phyloP scores from a whole-genome alignment of 2,888 invertebrate species.

The Callyntrura guangdongensis region DNA sequence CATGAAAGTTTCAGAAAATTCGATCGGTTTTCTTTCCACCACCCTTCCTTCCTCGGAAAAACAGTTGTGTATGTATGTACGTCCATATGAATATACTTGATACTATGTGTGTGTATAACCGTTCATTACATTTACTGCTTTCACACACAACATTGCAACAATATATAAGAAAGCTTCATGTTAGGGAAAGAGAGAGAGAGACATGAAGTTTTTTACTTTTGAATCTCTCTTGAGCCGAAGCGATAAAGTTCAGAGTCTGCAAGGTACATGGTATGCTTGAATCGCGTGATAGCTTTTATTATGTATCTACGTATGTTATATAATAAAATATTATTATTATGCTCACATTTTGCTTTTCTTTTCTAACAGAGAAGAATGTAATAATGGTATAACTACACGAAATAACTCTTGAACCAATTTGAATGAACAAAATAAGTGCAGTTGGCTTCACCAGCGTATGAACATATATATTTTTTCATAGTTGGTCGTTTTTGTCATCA shows the following conservation, averaged over 20 bases:
- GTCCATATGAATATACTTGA: no score
- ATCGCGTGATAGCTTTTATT: no score
- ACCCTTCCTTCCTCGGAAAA: constrained; percentile 55
- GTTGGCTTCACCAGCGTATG: not conserved
- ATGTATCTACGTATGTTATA: no score
- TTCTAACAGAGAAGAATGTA: constrained; percentile 14
- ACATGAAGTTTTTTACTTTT: constrained; percentile 23
- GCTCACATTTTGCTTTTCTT: constrained; percentile 35
- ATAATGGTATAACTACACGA: constrained; percentile 2
- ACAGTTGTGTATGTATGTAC: no score
- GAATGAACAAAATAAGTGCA: constrained; percentile 1
- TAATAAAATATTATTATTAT: constrained; percentile 21
- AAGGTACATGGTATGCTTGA: not conserved
- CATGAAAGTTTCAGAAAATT: constrained; percentile 74
- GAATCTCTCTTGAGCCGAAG: constrained; percentile 34
- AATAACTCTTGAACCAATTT: constrained; percentile 30
- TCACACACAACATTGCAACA: not conserved
- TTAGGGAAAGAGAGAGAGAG: not conserved
- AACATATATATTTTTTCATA: no score
- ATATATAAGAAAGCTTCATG: constrained; percentile 1
- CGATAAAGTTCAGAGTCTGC: not conserved
- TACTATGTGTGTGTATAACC: not conserved
- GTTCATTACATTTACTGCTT: constrained; percentile 12
- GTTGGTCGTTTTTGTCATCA: constrained; percentile 13
- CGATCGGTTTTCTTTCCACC: constrained; percentile 71